Evolutionary conservation across 2,888 invertebrate genomes (phyloP), one percentile per base, ranked within the genome.

Genomic region (Patella ulyssiponensis): DNA sequence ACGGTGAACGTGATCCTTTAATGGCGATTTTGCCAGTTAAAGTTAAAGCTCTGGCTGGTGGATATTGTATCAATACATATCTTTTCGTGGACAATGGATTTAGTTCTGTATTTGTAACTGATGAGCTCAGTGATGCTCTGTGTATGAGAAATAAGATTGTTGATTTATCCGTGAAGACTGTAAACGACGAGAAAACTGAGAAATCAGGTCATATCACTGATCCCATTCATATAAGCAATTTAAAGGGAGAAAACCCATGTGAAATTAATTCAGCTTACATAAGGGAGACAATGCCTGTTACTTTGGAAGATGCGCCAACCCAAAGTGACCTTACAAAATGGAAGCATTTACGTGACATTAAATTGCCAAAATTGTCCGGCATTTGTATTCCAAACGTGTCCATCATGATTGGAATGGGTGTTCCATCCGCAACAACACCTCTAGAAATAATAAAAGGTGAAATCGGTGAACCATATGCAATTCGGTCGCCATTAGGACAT

Each of bases 391-490:
- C 58, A 11, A 53, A 52, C 23, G 75, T 70, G 3, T 51, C 53
- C 0, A 5, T 75, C 3, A 58, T 74, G 2, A 74, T 74, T 20
- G 74, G 74, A 20, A 44, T 58, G n/a, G 58, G 64, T 74, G 33
- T 74, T 27, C 74, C 74, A 4, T n/a, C 53, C 15, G 74, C 74
- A 27, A 27, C 20, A 2, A 54, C 53, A 15, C 75, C 70, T 2
- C 23, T 75, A 11, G 69, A 75, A n/a, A 44, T 75, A 27, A 17
- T 20, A 17, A 70, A 44, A 3, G 70, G 75, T 14, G 15, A 54
- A 17, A 27, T 52, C 53, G 74, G 71, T 20, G 79, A 73, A 20
- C 81, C 79, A 2, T 77, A 77, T 76, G 81, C 79, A 15, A 73
- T 71, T 5, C 69, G 56, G 17, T 79, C 76, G 0, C 33, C 51